Evolutionary conservation across 2,888 invertebrate genomes (phyloP).

Genomic region (Drosophila formosana): DNA sequence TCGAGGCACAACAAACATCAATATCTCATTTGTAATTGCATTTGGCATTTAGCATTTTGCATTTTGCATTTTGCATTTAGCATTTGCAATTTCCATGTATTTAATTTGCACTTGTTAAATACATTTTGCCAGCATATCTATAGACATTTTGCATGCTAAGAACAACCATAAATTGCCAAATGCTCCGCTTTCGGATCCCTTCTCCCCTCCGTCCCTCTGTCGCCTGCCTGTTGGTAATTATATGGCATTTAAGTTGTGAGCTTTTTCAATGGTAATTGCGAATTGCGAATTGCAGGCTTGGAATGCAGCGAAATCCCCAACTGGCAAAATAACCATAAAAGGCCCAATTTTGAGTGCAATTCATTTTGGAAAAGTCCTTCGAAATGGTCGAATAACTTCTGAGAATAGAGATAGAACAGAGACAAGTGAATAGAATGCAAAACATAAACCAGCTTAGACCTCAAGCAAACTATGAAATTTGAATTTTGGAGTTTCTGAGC

Average conservation of each 20-base stretch:
- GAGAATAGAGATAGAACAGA: not conserved
- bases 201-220: no score
- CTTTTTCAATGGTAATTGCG: conserved; percentile 64
- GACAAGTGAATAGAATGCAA: not conserved
- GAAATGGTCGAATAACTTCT: not conserved
- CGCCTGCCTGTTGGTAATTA: conserved; percentile 34
- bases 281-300: conserved; percentile 25
- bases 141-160: conserved; percentile 25
- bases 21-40: conserved; percentile 49
- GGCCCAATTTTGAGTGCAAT: conserved; percentile 32
- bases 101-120: conserved; percentile 34
- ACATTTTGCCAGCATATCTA: conserved; percentile 25
- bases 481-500: not conserved
- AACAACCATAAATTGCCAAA: conserved; percentile 41
- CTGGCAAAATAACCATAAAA: conserved; percentile 12
- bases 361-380: conserved; percentile 17
- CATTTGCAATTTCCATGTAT: conserved; percentile 36
- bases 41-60: conserved; percentile 11
- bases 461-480: not conserved
- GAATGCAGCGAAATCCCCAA: conserved; percentile 10
- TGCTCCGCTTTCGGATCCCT: not conserved
- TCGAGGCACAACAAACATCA: conserved; percentile 23
- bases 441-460: not conserved
- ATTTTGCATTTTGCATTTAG: conserved; percentile 2
- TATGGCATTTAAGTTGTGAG: conserved; percentile 39